Conservation (phyloP, 2,888 invertebrate genomes). For the Notodonta dromedarius region DNA sequence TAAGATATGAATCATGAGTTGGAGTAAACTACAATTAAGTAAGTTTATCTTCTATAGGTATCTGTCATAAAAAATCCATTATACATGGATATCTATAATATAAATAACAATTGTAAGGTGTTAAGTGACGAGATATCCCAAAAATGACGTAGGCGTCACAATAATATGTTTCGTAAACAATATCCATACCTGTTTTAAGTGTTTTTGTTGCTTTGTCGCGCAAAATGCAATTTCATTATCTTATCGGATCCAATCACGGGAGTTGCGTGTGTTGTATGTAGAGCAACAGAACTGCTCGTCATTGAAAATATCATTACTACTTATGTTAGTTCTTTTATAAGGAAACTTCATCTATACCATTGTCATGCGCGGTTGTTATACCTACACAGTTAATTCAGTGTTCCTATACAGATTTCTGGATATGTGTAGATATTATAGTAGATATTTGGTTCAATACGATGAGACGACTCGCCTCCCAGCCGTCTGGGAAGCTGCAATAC, state of each 20-base stretch:
- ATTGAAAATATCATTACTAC: conserved; percentile 8
- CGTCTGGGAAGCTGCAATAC: conserved; percentile 54
- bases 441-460: conserved; percentile 42
- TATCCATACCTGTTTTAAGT: neutral
- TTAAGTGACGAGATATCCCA: neutral
- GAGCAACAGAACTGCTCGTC: conserved; percentile 3
- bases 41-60: no score
- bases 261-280: neutral
- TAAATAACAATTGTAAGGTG: no score
- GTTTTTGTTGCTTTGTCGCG: conserved; percentile 10
- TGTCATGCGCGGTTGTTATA: neutral
- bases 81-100: neutral
- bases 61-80: neutral
- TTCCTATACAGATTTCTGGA: conserved; percentile 4
- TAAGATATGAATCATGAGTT: neutral
- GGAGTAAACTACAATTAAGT: neutral
- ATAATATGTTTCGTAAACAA: conserved; percentile 4
- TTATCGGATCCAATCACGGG: conserved; percentile 16
- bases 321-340: no score
- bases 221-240: conserved; percentile 21
- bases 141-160: neutral
- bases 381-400: neutral
- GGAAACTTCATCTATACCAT: neutral
- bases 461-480: conserved; percentile 48
- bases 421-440: conserved; percentile 17